Percentiles rank a stretch among this genome's conserved stretches.
phyloP scores from a whole-genome alignment of 2,113 vertebrate species.

The Nannobrachium achirus region DNA sequence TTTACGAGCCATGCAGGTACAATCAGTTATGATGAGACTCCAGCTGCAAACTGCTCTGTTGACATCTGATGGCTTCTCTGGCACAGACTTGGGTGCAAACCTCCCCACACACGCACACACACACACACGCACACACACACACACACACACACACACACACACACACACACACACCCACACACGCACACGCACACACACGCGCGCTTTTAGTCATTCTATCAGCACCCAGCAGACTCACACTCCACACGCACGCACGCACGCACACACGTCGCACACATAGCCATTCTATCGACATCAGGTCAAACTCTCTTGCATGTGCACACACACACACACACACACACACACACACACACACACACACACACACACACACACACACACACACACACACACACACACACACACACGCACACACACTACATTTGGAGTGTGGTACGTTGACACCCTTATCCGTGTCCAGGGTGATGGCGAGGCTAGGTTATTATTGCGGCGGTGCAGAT shows the following conservation, averaged over 20 bases:
- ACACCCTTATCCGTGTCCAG: conserved; percentile 36
- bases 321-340: background rate
- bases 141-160: background rate
- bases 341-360: background rate
- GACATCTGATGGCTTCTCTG: conserved; percentile 11
- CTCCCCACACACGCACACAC: conserved; percentile 17
- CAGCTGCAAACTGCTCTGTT: conserved; percentile 62
- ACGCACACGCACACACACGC: conserved; percentile 15
- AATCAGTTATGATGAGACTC: conserved; percentile 49
- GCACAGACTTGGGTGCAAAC: background rate
- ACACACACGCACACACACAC: conserved; percentile 1
- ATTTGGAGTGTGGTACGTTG: background rate
- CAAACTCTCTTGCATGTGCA: conserved; percentile 6
- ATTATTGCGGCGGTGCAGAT: conserved; percentile 59
- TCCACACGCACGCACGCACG: too few relatives aligned
- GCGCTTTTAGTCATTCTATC: too few relatives aligned
- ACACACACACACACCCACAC: background rate
- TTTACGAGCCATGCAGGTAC: conserved; percentile 54
- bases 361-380: background rate
- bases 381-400: conserved; percentile 4
- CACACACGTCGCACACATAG: too few relatives aligned
- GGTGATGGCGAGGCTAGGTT: conserved; percentile 41
- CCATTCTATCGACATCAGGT: conserved; percentile 31
- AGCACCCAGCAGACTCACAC: too few relatives aligned
- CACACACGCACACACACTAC: conserved; percentile 1